Base-by-base conservation (phyloP, 2,888 invertebrate genomes). In the Nycteola revayana region DNA sequence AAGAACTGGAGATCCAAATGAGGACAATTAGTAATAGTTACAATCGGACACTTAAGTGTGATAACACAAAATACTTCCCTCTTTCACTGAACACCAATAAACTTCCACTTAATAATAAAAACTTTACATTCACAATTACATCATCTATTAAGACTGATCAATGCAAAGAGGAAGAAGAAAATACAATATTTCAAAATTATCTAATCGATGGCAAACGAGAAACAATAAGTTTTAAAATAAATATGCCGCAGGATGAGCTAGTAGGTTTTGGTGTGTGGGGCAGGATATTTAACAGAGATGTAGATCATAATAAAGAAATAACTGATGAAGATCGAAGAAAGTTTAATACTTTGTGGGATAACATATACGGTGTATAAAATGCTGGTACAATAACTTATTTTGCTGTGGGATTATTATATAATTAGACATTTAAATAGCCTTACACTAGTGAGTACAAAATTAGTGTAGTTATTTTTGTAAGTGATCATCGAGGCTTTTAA, bases 181-280 rank as follows among this genome's bases (percentile, higher is more conserved):
- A 48, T 8, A 32, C 21, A 0, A 1, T 42, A 3, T 48, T 58
- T 3, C 59, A 54, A 28, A 39, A 41, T 1, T 40, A 48, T 26
- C 26, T 58, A 10, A 1, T 31, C 0, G 28, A 22, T 8, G 38
- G 24, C 10, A 28, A 22, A 6, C 58, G 66, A 0, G 68, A 68
- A 27, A 52, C 45, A 10, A 40, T 84, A 0, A 42, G 44, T 0
- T 72, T 66, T 9, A 75, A 68, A 46, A 56, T 89, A 5, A 75
- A 66, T 21, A 33, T 46, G 8, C 75, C 87, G 0, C 85, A 90
- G 52, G 72, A 60, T 11, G 71, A 84, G 8, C 40, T 91, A 1
- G 42, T 90, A 1, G 64, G 90, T 0, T 91, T 91, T 48, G 90
- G 72, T 4, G 60, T 86, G 21, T 87, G 77, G 77, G 81, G 83